These are phyloP conservation scores for Pangasius krempfi DNA, from an alignment of 2,797 vertebrate genomes.

Conservation along the genomic window DNA sequence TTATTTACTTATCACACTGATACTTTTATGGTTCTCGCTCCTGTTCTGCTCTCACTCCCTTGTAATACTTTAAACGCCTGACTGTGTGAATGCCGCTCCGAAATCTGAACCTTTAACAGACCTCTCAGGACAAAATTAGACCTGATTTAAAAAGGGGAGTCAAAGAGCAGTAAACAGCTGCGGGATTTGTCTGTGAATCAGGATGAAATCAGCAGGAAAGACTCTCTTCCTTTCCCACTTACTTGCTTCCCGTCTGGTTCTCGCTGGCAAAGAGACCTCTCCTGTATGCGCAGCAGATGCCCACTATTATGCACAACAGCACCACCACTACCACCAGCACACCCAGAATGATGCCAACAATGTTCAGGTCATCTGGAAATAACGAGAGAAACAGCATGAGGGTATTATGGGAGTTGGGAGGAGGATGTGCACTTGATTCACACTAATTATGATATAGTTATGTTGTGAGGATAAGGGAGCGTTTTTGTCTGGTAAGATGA, in stretches of 20 bases:
- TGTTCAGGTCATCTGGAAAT: slow-evolving; percentile 88
- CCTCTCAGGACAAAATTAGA: slow-evolving; percentile 22
- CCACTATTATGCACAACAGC: slow-evolving; percentile 85
- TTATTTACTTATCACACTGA: not conserved
- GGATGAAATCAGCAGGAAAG: slow-evolving; percentile 33
- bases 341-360: slow-evolving; percentile 88
- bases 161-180: slow-evolving; percentile 7
- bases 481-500: not conserved
- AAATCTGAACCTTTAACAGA: slow-evolving; percentile 13
- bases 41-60: not conserved
- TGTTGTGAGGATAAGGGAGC: not conserved
- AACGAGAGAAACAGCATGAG: slow-evolving; percentile 9
- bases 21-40: not conserved
- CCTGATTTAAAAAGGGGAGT: slow-evolving; percentile 3
- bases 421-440: not conserved
- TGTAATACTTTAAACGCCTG: not conserved
- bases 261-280: slow-evolving; percentile 87
- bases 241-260: slow-evolving; percentile 89
- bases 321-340: slow-evolving; percentile 89
- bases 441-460: not conserved
- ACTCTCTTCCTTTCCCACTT: slow-evolving; percentile 58
- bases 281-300: slow-evolving; percentile 94
- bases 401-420: not conserved
- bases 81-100: not conserved
- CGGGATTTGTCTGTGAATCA: slow-evolving; percentile 31